Evolutionary conservation across 2,113 vertebrate species (phyloP), one percentile per base, ranked within the genome.

Genomic region (Eidolon helvum): DNA sequence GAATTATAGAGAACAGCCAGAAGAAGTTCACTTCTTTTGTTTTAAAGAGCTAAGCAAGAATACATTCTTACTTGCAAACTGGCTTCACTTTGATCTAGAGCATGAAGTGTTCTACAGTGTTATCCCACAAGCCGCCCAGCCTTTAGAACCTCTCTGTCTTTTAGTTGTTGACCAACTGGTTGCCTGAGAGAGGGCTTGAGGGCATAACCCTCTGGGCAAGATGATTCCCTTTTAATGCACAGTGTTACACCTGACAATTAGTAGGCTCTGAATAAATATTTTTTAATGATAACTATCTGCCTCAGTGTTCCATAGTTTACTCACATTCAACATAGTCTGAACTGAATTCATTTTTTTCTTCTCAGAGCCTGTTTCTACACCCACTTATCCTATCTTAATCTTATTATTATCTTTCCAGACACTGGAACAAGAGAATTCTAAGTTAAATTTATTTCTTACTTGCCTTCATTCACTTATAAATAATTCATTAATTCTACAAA

Each of bases 401-500:
- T 95, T 92, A 75, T 84, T 92, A 90, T 92, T 95, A 90, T 61
- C 90, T 57, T 78, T 53, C 33, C 91, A 69, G 71, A 94, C 94
- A 72, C 40, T 66, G 94, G 35, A 88, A 71, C 57, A 61, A 90
- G 88, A 94, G 80, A 96, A 92, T 92, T 95, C 90, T 85, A 90
- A 94, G 75, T 96, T 96, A 95, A 88, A 95, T 95, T 80, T 95
- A 85, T 87, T 98, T 90, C 88, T 90, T 92, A 57, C 75, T 96
- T 98, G 90, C 90, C 87, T 97, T 92, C 68, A 95, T 92, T 97
- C 95, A 88, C 91, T 97, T 88, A 97, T 96, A 96, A 95, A 97
- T 96, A 94, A 97, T 97, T 96, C 97, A 97, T 97, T 96, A 87
- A 96, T 90, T 90, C 96, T 96, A 96, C 95, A 96, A 96, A 96